Evolutionary conservation across 2,113 vertebrate species (phyloP), one percentile per base, ranked within the genome.

Genomic region (Anser cygnoides): DNA sequence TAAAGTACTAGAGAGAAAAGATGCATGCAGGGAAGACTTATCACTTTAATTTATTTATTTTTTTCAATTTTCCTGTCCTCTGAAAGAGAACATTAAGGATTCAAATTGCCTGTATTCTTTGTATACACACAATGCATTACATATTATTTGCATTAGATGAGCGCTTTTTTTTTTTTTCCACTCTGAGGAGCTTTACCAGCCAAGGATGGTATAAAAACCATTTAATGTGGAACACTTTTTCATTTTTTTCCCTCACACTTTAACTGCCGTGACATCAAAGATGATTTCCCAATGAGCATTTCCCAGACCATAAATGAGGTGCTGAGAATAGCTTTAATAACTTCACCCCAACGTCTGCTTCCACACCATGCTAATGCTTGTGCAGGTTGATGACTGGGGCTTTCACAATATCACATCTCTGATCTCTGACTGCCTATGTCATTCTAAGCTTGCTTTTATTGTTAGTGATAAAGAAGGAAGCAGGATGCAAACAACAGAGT

Each of bases 321-420:
- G 25, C 80, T 84, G 62, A 92, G 71, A 87, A 83, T 43, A 90
- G 44, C 49, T 83, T 88, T 76, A 85, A 83, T 66, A 83, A 83
- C 49, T 76, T 70, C 72, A 83, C 23, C 44, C 18, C 67, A 77
- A 6, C 33, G 58, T 79, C 65, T 70, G 12, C 54, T 57, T 85
- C 58, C 41, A 23, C n/a, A 50, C 52, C 85, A 21, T 13, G 21
- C 66, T 89, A 58, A 89, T 23, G 35, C n/a, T 70, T 14, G 10
- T 2, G 2, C 0, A 0, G 46, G 49, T 78, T 89, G 70, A 57
- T 71, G 65, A 52, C 52, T 55, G 70, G 81, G 73, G 57, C n/a
- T 92, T 91, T 79, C 57, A 61, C 70, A 79, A 14, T 52, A 67
- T 63, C 62, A 17, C 49, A 41, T 68, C 71, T 89, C 82, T 85